Base-by-base conservation (phyloP, 35 echinoderm and acorn worm species). In the Eucidaris tribuloides region DNA sequence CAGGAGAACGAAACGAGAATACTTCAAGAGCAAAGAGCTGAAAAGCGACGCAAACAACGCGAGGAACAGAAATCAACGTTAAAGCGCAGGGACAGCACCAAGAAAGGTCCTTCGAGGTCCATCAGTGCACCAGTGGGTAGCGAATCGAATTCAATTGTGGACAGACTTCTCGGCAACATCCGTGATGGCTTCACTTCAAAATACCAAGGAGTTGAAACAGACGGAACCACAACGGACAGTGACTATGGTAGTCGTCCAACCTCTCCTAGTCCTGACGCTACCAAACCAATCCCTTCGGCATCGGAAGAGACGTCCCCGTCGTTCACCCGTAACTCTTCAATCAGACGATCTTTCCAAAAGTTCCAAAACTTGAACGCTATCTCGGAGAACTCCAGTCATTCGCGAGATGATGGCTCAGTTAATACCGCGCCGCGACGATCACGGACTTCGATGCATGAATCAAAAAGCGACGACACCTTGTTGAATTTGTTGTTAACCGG, bases 1-100 rank as follows among this genome's bases (percentile, higher is more conserved):
- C 46, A 99, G 96, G 96, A 99, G 87, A 99, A 99, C 66, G 90
- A 93, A 80, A 65, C 84, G 17, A 78, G 96, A 24, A 81, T 78
- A 37, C 65, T 87, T 2, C 90, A 99, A 37, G 96, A 99, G 62
- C 44, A 86, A 34, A 79, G 86, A 59, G 70, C 83, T 5, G 89
- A 93, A 60, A 65, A 87, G 35, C 85, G 96, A 58, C 77, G 83
- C 4, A 76, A 90, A 42, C 96, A 93, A 65, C 65, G 91, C 1
- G 90, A 99, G 65, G 90, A 99, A 71, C 87, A 89, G 58, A 83
- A 82, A 37, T 82, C 82, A 74, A 74, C 68, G 15, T 23, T 74
- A 1, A 62, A 84, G 31, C 80, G 85, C 4, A 57, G 42, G 33
- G 83, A 91, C 42, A 82, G 83, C n/a, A 84, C 54, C 27, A 59